These are phyloP conservation scores for Myotis brandtii DNA, from an alignment of 2,113 vertebrate genomes.

Conservation along the genomic window DNA sequence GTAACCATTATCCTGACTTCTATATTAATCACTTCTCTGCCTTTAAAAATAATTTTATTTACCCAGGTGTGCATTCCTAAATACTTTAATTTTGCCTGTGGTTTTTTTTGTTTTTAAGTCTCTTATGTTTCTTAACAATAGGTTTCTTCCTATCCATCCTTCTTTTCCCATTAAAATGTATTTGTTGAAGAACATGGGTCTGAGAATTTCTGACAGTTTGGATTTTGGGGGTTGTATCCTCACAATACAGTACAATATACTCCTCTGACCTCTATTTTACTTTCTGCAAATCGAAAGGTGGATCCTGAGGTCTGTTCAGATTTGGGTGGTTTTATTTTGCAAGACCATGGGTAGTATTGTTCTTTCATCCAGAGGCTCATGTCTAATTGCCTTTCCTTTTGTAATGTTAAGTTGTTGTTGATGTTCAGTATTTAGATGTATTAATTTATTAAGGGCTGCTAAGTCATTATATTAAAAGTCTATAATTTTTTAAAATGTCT, in stretches of 20 bases:
- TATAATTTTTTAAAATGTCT: neutral
- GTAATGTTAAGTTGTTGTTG: neutral
- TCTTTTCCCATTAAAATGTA: neutral
- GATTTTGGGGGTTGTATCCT: neutral
- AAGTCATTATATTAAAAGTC: neutral
- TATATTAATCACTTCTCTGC: neutral
- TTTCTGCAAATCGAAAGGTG: neutral
- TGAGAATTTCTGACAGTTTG: neutral
- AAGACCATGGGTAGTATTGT: neutral
- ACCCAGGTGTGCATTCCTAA: neutral
- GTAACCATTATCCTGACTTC: neutral
- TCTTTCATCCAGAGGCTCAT: neutral
- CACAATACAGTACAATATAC: neutral
- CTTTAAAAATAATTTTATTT: slow-evolving; percentile 2
- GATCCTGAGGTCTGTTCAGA: neutral
- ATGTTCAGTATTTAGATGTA: neutral
- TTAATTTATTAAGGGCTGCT: neutral
- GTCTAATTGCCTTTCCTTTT: neutral
- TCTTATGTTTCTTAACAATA: neutral
- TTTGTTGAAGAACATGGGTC: neutral
- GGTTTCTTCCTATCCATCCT: neutral
- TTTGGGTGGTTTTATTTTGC: neutral
- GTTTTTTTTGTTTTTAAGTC: neutral
- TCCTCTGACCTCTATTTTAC: neutral
- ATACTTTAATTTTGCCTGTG: neutral